A percentile compares a stretch with the other conserved stretches of the same genome.
These are phyloP conservation scores for Sebastes nivosus DNA, from an alignment of 2,797 vertebrate species.

Conservation along the genomic window DNA sequence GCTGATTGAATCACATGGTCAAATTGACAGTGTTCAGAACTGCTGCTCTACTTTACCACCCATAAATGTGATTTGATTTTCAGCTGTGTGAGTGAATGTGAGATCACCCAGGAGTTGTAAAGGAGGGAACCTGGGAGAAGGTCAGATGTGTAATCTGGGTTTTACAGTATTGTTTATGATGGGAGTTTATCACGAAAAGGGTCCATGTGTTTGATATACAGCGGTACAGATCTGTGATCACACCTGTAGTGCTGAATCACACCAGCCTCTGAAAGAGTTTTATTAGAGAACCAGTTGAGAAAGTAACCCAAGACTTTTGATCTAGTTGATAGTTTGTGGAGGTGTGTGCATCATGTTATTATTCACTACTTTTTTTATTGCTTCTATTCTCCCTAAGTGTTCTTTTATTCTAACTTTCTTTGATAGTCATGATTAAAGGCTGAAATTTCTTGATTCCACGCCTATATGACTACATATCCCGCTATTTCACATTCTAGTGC, in stretches of 20 bases:
- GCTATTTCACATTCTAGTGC: conserved; percentile 29
- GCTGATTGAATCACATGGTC: not conserved
- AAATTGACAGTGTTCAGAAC: not conserved
- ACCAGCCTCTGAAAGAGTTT: conserved; percentile 48
- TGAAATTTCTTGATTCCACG: not conserved
- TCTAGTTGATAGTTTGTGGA: conserved; percentile 22
- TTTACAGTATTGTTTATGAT: conserved; percentile 40
- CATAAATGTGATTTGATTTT: conserved; percentile 11
- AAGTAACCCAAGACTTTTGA: conserved; percentile 53
- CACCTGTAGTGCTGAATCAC: conserved; percentile 69
- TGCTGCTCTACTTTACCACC: not conserved
- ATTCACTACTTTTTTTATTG: conserved; percentile 28
- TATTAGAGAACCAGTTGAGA: conserved; percentile 47
- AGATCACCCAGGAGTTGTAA: conserved; percentile 25
- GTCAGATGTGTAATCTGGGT: conserved; percentile 34
- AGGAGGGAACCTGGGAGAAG: conserved; percentile 2
- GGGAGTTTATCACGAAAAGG: conserved; percentile 32
- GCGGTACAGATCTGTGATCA: conserved; percentile 29
- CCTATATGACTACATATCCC: conserved; percentile 23
- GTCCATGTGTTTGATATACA: conserved; percentile 42
- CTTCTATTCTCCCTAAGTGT: not conserved
- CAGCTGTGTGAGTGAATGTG: conserved; percentile 14
- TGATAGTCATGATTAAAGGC: conserved; percentile 54
- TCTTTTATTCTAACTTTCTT: conserved; percentile 45
- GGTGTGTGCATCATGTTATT: conserved; percentile 29